Conservation (phyloP, 2,113 vertebrate genomes). For the Capricornis sumatraensis region DNA sequence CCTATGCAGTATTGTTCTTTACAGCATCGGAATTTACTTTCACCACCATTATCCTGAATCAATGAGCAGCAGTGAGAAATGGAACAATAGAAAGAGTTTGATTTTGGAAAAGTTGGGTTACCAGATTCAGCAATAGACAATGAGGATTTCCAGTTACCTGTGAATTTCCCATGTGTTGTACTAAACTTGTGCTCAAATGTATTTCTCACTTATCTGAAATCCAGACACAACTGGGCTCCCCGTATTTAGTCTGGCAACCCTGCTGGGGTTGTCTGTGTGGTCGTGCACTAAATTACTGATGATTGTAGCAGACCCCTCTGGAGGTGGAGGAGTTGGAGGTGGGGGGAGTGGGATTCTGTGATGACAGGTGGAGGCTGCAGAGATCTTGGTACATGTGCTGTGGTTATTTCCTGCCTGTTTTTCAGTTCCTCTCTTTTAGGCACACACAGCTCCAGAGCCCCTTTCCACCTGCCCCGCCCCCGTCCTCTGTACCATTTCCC, state of each 20-base stretch:
- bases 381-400: accelerated
- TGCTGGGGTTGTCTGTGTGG: no score
- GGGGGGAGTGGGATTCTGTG: accelerated
- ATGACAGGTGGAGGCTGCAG: no score
- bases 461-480: accelerated
- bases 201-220: not conserved
- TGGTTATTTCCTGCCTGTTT: not conserved
- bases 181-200: not conserved
- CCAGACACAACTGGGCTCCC: not conserved
- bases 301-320: not conserved
- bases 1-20: not conserved
- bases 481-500: accelerated
- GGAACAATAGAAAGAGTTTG: not conserved
- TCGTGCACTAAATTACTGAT: not conserved
- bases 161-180: not conserved
- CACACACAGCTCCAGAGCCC: no score
- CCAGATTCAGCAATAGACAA: not conserved
- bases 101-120: not conserved
- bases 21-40: not conserved
- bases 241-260: not conserved
- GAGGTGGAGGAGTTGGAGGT: not conserved
- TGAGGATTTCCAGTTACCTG: not conserved
- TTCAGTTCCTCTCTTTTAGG: not conserved
- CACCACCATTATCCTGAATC: not conserved
- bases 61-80: not conserved